These are phyloP conservation scores for Diploscapter pachys DNA, from an alignment of 1,140 invertebrate species.

Conservation along the genomic window DNA sequence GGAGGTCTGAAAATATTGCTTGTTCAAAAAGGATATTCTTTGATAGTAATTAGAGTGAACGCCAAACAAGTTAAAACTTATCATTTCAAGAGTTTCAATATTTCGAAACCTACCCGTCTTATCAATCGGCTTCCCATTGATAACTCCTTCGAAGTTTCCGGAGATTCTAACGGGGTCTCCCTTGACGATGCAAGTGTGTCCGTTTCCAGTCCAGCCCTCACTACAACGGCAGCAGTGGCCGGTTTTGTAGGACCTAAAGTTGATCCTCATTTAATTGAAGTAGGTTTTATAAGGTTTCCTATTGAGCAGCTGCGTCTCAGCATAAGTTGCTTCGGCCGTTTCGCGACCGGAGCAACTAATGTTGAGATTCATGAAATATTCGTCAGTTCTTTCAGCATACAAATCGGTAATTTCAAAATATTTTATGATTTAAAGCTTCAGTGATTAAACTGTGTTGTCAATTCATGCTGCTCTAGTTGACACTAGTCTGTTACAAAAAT, in stretches of 20 bases:
- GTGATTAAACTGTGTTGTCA: no score
- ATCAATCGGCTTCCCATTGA: conserved; percentile 74
- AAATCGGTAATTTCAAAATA: no score
- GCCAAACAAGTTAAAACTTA: no score
- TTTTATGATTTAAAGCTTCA: no score
- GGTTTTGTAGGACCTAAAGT: conserved; percentile 69
- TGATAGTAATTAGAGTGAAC: no score
- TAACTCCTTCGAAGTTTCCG: conserved; percentile 74
- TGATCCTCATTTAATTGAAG: no score
- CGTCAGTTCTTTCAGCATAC: background rate
- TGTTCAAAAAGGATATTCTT: no score
- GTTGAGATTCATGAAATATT: conserved; percentile 58
- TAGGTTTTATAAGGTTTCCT: no score
- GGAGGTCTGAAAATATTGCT: conserved; percentile 66
- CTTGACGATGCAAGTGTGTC: conserved; percentile 77
- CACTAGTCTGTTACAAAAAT: background rate
- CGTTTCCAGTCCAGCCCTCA: conserved; percentile 80
- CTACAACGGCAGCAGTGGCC: conserved; percentile 85
- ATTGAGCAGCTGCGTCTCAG: no score
- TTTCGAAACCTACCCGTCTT: conserved; percentile 61
- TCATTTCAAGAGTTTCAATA: no score
- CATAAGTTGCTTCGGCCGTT: no score
- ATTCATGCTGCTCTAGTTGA: background rate
- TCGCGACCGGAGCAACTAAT: no score
- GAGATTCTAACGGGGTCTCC: conserved; percentile 77